Conservation (phyloP, 2,797 vertebrate species). For the Apogon hyalosoma region DNA sequence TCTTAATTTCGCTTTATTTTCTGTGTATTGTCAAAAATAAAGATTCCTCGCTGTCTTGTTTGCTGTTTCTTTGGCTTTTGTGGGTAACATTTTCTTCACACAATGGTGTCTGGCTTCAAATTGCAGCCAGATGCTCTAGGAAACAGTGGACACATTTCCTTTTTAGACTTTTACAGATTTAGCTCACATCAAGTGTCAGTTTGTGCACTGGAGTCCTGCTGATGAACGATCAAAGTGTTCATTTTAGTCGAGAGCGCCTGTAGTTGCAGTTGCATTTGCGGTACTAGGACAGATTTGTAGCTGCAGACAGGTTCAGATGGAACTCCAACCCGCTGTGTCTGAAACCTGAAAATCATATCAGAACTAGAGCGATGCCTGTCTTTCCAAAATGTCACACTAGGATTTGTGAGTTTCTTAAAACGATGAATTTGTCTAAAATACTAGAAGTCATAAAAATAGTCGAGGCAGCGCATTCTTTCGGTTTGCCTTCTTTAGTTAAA, state of each 20-base stretch:
- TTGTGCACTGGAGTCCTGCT: neutral
- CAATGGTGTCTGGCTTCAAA: neutral
- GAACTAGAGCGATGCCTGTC: neutral
- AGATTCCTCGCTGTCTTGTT: neutral
- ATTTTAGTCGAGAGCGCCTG: neutral
- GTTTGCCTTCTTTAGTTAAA: neutral
- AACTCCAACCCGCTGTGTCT: too few relatives aligned
- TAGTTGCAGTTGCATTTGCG: neutral
- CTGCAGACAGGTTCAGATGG: too few relatives aligned
- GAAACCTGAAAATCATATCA: too few relatives aligned
- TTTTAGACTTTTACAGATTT: neutral
- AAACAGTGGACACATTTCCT: neutral
- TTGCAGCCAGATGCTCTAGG: neutral
- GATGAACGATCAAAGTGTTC: neutral
- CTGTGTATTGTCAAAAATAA: too few relatives aligned
- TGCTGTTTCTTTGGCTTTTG: neutral
- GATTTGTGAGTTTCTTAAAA: constrained; percentile 1
- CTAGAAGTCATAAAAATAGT: neutral
- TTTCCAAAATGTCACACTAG: neutral
- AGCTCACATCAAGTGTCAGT: neutral
- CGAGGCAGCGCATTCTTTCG: too few relatives aligned
- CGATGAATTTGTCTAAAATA: neutral
- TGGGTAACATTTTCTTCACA: neutral
- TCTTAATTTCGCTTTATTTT: too few relatives aligned
- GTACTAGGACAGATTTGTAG: too few relatives aligned